phyloP scores from a whole-genome alignment of 2,113 vertebrate genomes.

The Euleptes europaea region DNA sequence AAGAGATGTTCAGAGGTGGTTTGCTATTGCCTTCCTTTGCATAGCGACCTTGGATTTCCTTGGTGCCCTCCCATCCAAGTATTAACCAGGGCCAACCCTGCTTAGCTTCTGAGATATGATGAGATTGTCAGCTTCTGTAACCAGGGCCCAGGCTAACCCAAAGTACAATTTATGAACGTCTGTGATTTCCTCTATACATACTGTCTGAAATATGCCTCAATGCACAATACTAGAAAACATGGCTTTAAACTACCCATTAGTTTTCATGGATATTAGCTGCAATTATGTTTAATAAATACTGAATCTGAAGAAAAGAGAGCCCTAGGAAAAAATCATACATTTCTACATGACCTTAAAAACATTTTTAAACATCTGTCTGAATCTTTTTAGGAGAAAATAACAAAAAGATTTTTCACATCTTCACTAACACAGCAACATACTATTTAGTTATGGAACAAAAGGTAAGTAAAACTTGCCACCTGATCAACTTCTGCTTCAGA shows the following conservation, averaged over 20 bases:
- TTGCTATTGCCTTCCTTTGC: too few species aligned
- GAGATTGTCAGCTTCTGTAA: too few species aligned
- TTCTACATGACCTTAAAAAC: not conserved
- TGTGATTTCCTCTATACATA: not conserved
- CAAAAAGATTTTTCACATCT: slow-evolving; percentile 37
- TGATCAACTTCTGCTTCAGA: slow-evolving; percentile 88
- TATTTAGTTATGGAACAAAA: slow-evolving; percentile 71
- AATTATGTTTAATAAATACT: not conserved
- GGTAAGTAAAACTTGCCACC: slow-evolving; percentile 87
- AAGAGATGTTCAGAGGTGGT: too few species aligned
- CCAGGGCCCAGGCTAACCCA: too few species aligned
- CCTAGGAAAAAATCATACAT: not conserved
- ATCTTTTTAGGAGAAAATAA: not conserved
- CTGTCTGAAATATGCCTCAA: not conserved
- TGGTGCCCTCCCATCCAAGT: too few species aligned
- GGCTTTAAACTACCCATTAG: not conserved
- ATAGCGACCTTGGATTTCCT: too few species aligned
- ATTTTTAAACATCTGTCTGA: not conserved
- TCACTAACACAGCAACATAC: slow-evolving; percentile 44
- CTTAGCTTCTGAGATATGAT: not conserved
- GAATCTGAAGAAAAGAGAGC: not conserved
- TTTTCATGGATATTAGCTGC: not conserved
- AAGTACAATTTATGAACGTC: not conserved
- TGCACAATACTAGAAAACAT: not conserved
- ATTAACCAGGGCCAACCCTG: too few species aligned